Evolutionary conservation across 2,888 invertebrate species (phyloP).

Genomic region (Drosophila colorata): DNA sequence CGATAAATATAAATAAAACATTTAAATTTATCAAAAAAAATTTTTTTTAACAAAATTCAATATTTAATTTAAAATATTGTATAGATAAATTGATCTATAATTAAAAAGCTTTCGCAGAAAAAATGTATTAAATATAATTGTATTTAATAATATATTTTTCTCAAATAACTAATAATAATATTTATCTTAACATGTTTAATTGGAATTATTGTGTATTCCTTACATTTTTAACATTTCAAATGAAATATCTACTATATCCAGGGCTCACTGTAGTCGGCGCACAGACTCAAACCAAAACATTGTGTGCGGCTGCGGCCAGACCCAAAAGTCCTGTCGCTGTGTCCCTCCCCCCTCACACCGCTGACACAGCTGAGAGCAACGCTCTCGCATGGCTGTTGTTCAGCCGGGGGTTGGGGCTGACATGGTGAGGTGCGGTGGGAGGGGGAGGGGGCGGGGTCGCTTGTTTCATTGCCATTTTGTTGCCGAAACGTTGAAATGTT

Average conservation of each 20-base stretch:
- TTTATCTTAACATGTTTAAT: no score
- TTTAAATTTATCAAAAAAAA: no score
- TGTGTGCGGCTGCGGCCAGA: slow-evolving; percentile 22
- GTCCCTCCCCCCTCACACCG: slow-evolving; percentile 22
- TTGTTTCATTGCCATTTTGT: slow-evolving; percentile 75
- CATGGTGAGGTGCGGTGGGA: no score
- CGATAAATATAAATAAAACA: no score
- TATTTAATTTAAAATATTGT: no score
- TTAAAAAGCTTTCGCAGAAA: no score
- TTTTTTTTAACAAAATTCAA: no score
- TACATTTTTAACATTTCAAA: background rate
- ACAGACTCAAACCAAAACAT: slow-evolving; percentile 49
- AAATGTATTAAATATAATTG: no score
- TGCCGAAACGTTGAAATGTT: slow-evolving; percentile 39
- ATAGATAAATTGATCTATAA: no score
- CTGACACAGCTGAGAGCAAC: slow-evolving; percentile 63
- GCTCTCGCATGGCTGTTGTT: slow-evolving; percentile 17
- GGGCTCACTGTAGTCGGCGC: slow-evolving; percentile 48
- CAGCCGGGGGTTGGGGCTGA: background rate
- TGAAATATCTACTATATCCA: background rate
- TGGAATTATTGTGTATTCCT: background rate
- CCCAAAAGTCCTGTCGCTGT: slow-evolving; percentile 17
- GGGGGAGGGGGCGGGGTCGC: slow-evolving; percentile 1
- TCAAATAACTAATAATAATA: no score
- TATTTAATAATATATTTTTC: no score